Percentiles rank a stretch among this genome's conserved stretches.
Conservation (phyloP, 2,888 invertebrate genomes). For the Harpagoxenus sublaevis region DNA sequence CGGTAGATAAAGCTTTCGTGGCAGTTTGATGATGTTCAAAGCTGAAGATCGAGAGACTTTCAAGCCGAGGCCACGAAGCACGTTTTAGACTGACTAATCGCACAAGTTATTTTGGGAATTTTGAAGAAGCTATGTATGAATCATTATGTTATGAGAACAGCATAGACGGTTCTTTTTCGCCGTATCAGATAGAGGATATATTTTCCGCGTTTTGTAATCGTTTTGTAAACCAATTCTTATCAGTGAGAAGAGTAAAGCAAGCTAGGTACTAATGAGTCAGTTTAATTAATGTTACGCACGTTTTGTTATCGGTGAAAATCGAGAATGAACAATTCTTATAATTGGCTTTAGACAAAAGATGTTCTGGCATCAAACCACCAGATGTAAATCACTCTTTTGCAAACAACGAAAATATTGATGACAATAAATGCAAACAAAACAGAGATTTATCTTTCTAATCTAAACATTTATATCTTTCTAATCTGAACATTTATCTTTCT, state of each 20-base stretch:
- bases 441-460: background rate
- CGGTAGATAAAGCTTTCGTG: background rate
- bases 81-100: slow-evolving; percentile 21
- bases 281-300: background rate
- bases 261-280: background rate
- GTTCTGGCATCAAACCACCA: background rate
- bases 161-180: background rate
- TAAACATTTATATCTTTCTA: background rate
- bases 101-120: slow-evolving; percentile 31
- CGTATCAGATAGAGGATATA: background rate
- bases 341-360: background rate
- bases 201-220: background rate
- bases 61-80: background rate
- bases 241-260: background rate
- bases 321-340: background rate
- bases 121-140: slow-evolving; percentile 24
- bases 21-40: background rate
- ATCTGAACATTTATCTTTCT: background rate
- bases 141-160: slow-evolving; percentile 3
- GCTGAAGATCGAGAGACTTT: background rate
- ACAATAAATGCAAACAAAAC: background rate
- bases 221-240: slow-evolving; percentile 16
- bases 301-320: background rate
- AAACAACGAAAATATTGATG: background rate
- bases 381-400: background rate